Evolutionary conservation across 2,888 invertebrate species (phyloP), one percentile per base, ranked within the genome.

Genomic region (Choristoneura rosaceana): DNA sequence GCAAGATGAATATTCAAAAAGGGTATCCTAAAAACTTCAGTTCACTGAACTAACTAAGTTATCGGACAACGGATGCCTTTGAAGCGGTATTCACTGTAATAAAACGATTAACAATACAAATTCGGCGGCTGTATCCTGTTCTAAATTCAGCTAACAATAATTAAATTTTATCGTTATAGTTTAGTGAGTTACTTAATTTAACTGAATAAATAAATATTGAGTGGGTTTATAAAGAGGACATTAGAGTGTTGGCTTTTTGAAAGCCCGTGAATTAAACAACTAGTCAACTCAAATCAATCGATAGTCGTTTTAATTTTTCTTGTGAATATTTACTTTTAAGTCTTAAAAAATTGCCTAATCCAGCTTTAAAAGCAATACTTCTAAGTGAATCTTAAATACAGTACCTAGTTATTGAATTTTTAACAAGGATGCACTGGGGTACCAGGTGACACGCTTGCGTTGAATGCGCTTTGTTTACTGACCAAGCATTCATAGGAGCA

Each of bases 401-500:
- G 2, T 25, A 25, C 25, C 25, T 25, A 25, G 25, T 25, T 52
- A 55, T 52, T 8, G 12, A 25, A 55, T 25, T 12, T 12, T 55
- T 55, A 25, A n/a, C 55, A 55, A 55, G 55, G 17, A 55, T 80
- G 79, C 88, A 90, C 82, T 91, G 76, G 92, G 92, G 85, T 88
- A 92, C 86, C 87, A 84, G 91, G 91, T 92, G 89, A 91, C 88
- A 88, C 86, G 85, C 84, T 84, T 84, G 82, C 77, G 75, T 80
- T 87, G 87, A 87, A 90, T 84, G 85, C 84, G 80, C 74, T 77
- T 81, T 90, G 88, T 92, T 91, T 89, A 84, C 87, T 84, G 86
- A 83, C 88, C 88, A 84, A 68, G 84, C 85, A 88, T 87, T 87
- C 84, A 87, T 80, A 79, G 80, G 80, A 79, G 80, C 79, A 83